A percentile compares a stretch with the other conserved stretches of the same genome.
Evolutionary conservation across 2,888 invertebrate genomes (phyloP).

Genomic region (Galerucella nymphaeae): DNA sequence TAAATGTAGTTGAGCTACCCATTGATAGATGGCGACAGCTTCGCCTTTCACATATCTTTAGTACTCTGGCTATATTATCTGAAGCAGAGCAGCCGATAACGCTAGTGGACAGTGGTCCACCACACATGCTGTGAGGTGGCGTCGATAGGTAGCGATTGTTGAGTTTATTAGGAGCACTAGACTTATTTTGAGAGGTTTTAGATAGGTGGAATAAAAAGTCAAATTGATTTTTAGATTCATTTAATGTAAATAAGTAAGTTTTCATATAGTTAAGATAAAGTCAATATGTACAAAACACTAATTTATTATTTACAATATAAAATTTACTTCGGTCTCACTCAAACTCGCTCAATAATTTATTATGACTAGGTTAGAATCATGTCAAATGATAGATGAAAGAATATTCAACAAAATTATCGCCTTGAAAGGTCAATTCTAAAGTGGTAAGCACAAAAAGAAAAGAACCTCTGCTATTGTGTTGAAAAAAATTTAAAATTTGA

Average conservation of each 20-base stretch:
- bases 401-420: slow-evolving; percentile 14
- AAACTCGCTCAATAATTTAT: slow-evolving; percentile 57
- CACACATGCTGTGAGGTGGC: no score
- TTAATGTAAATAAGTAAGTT: slow-evolving; percentile 62
- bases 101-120: no score
- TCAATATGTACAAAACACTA: slow-evolving; percentile 65
- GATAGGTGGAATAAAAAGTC: neutral
- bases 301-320: slow-evolving; percentile 63
- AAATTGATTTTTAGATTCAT: slow-evolving; percentile 53
- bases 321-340: slow-evolving; percentile 61
- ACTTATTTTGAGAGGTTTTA: no score
- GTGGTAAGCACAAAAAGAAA: slow-evolving; percentile 1
- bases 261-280: slow-evolving; percentile 62
- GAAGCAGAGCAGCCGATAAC: no score
- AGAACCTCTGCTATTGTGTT: neutral
- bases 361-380: slow-evolving; percentile 64
- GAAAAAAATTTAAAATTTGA: neutral
- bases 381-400: slow-evolving; percentile 37
- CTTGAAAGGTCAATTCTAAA: neutral
- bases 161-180: no score
- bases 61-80: no score
- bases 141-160: no score
- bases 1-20: no score
- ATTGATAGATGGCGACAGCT: no score
- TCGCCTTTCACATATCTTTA: no score